phyloP scores from a whole-genome alignment of 2,888 invertebrate species.

The Tenthredo livida region DNA sequence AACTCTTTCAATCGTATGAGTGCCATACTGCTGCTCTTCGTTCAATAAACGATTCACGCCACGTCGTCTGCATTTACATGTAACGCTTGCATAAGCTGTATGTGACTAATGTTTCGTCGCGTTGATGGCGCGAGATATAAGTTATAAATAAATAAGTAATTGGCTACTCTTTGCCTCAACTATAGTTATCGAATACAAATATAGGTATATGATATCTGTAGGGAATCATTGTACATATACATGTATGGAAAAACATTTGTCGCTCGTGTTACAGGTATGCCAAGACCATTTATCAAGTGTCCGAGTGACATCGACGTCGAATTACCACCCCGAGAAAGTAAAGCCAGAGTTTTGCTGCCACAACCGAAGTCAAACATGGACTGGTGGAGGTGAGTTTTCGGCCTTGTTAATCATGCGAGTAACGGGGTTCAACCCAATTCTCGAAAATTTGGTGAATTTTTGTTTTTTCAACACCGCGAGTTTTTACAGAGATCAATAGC shows the following conservation, averaged over 20 bases:
- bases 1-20: background rate
- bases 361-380: conserved; percentile 84
- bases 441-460: conserved; percentile 2
- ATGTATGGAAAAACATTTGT: conserved; percentile 36
- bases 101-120: conserved; percentile 14
- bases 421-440: background rate
- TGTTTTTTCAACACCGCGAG: conserved; percentile 45
- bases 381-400: conserved; percentile 80
- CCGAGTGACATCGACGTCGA: conserved; percentile 82
- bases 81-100: background rate
- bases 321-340: conserved; percentile 79
- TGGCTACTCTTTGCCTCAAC: background rate
- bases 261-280: conserved; percentile 71
- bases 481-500: background rate
- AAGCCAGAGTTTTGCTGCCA: conserved; percentile 79
- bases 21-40: background rate
- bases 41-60: conserved; percentile 37
- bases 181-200: conserved; percentile 16
- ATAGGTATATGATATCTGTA: background rate
- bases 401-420: conserved; percentile 20
- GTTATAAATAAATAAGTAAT: conserved; percentile 40
- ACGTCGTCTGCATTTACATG: background rate
- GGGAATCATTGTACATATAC: background rate
- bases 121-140: conserved; percentile 17
- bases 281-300: conserved; percentile 83